phyloP scores from a whole-genome alignment of 1,140 invertebrate species.

The Monochamus saltuarius region DNA sequence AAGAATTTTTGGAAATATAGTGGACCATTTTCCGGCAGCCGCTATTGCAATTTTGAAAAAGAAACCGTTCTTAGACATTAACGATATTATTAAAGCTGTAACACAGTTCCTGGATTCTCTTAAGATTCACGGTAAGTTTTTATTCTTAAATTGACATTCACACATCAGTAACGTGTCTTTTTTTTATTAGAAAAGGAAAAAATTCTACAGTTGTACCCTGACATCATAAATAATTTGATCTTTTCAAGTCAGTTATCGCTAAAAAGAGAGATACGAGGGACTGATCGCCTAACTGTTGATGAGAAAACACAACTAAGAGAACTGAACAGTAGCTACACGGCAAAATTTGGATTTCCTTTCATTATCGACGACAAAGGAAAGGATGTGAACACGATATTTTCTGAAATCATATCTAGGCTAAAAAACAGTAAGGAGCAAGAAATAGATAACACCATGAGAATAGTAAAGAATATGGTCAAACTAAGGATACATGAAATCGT shows the following conservation, averaged over 20 bases:
- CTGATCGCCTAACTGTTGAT: conserved; percentile 56
- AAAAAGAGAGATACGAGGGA: conserved; percentile 54
- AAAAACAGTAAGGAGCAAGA: conserved; percentile 59
- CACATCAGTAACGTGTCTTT: neutral
- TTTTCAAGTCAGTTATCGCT: conserved; percentile 57
- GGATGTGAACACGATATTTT: conserved; percentile 62
- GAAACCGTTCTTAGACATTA: conserved; percentile 57
- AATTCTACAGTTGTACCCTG: conserved; percentile 63
- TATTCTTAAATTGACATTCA: conserved; percentile 9
- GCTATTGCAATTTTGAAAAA: conserved; percentile 55
- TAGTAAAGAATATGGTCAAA: conserved; percentile 70
- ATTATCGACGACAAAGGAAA: conserved; percentile 70
- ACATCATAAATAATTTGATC: conserved; percentile 63
- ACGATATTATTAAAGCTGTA: conserved; percentile 57
- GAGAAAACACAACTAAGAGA: conserved; percentile 56
- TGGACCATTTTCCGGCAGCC: conserved; percentile 62
- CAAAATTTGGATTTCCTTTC: conserved; percentile 71
- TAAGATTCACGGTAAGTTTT: conserved; percentile 54
- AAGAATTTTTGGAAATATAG: conserved; percentile 63
- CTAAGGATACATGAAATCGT: conserved; percentile 61
- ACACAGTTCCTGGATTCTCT: conserved; percentile 60
- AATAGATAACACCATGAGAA: conserved; percentile 60
- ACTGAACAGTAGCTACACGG: conserved; percentile 63
- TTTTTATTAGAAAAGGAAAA: conserved; percentile 57
- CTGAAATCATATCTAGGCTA: conserved; percentile 58